Percentiles rank a stretch among this genome's conserved stretches.
Evolutionary conservation across 2,888 invertebrate species (phyloP).

Genomic region (Polymixis lichenea): DNA sequence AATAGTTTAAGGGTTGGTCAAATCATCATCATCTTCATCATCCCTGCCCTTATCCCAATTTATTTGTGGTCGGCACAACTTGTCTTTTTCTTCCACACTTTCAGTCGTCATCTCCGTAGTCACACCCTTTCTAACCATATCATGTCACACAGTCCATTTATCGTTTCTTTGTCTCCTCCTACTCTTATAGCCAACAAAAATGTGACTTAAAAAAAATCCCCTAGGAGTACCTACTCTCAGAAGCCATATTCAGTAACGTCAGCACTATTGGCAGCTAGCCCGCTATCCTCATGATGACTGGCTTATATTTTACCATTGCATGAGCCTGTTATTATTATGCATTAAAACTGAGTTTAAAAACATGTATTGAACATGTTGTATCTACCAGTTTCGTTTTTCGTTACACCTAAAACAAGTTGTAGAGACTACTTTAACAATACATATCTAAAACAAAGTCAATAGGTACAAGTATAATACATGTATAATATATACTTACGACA

Average conservation of each 20-base stretch:
- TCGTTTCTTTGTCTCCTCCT: too few species aligned
- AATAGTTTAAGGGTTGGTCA: too few species aligned
- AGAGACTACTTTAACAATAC: neutral
- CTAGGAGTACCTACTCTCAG: neutral
- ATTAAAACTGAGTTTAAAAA: neutral
- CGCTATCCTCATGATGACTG: neutral
- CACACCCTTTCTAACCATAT: too few species aligned
- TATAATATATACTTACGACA: neutral
- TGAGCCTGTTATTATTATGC: neutral
- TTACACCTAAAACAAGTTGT: neutral
- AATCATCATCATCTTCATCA: too few species aligned
- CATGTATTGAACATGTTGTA: neutral
- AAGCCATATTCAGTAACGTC: neutral
- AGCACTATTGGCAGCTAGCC: neutral
- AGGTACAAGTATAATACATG: neutral
- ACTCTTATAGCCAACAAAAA: too few species aligned
- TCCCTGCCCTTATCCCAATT: too few species aligned
- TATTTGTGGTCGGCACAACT: too few species aligned
- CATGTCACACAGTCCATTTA: too few species aligned
- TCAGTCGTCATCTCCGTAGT: too few species aligned
- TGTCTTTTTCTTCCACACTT: too few species aligned
- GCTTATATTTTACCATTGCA: neutral
- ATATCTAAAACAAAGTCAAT: neutral
- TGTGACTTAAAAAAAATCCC: too few species aligned
- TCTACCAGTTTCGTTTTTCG: neutral